phyloP scores from a whole-genome alignment of 2,888 invertebrate genomes.

The Unio delphinus region DNA sequence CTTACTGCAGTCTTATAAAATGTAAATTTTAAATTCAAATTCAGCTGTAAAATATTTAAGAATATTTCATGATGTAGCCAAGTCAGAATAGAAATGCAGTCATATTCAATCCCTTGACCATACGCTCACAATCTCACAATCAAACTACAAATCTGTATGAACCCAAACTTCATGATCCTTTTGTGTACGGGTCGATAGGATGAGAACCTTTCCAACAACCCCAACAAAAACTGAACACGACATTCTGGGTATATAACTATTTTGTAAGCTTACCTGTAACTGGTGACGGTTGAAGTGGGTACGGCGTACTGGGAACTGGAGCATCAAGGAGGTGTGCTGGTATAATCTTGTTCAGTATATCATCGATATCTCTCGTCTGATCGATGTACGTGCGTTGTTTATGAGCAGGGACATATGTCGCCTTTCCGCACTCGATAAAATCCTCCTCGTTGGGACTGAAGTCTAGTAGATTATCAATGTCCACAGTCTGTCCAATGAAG shows the following conservation, averaged over 20 bases:
- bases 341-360: conserved; percentile 20
- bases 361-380: conserved; percentile 21
- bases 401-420: conserved; percentile 8
- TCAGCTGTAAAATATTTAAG: too few relatives aligned
- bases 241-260: background rate
- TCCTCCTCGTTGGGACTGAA: conserved; percentile 57
- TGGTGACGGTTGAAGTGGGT: conserved; percentile 40
- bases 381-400: conserved; percentile 6
- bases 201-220: too few relatives aligned
- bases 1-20: too few relatives aligned
- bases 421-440: conserved; percentile 38
- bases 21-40: too few relatives aligned
- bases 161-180: too few relatives aligned
- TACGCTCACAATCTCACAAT: too few relatives aligned
- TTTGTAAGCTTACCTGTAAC: conserved; percentile 30
- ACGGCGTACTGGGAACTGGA: conserved; percentile 44
- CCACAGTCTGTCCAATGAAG: conserved; percentile 34
- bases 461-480: conserved; percentile 58
- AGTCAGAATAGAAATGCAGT: too few relatives aligned
- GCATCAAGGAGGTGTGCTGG: conserved; percentile 43
- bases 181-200: too few relatives aligned
- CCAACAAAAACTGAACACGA: too few relatives aligned
- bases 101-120: too few relatives aligned
- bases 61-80: too few relatives aligned
- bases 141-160: too few relatives aligned